Base-by-base conservation (phyloP, 2,888 invertebrate species). In the Dilophus febrilis region DNA sequence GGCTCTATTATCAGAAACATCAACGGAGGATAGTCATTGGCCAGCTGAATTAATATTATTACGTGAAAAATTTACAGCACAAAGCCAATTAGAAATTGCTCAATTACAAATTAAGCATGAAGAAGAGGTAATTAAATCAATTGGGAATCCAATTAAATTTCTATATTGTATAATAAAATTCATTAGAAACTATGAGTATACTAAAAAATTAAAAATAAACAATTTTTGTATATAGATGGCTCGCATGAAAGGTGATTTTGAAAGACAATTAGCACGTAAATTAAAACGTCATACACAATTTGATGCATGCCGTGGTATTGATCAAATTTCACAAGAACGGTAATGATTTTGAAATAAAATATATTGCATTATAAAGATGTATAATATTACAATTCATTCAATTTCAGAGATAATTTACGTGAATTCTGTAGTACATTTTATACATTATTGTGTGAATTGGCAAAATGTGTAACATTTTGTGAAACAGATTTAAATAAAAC, bases 401-500 rank as follows among this genome's bases (percentile, higher is more conserved):
- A 22, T 22, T 22, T 22, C 16, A 77, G 82, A 43, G 78, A 83
- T 59, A 71, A 67, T 32, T 57, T 82, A 43, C 72, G 72, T 44
- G 75, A 73, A 45, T 68, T 77, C 39, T 76, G 77, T 22, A 59
- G 65, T 37, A 72, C 72, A 30, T 65, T 84, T 40, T 74, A 77
- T 48, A 68, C 70, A 45, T 68, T 77, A 26, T 67, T 85, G 43
- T 64, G 70, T 1, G 78, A 82, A 54, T 60, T 85, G 50, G 70
- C 78, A 35, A 74, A 74, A 53, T 84, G 81, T 58, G 78, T 82
- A 53, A 72, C 71, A 7, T 66, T 72, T 47, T 83, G 82, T 37
- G 85, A 85, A 56, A 78, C 80, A 53, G 84, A 84, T 57, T 64
- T 85, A 30, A 84, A 82, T 61, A 73, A 72, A 47, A 81, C 80